phyloP scores from a whole-genome alignment of 2,888 invertebrate genomes.

The Noctua janthe region DNA sequence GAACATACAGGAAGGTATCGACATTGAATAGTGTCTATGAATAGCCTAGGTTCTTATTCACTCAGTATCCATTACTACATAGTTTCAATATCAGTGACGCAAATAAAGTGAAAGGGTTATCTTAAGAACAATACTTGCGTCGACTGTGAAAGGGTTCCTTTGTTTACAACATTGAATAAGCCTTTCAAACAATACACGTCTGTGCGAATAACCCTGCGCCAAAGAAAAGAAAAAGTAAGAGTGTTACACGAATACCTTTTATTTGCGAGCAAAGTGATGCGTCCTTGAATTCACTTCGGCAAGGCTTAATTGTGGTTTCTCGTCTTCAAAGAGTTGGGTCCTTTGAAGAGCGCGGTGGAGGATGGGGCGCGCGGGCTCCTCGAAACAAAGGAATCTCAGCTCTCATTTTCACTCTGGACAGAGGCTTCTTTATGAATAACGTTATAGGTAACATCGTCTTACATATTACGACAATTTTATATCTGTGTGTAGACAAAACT shows the following conservation, averaged over 20 bases:
- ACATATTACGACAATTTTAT: slow-evolving; percentile 32
- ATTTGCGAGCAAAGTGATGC: slow-evolving; percentile 82
- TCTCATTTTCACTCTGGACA: slow-evolving; percentile 79
- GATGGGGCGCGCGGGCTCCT: slow-evolving; percentile 70
- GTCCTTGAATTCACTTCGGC: slow-evolving; percentile 87
- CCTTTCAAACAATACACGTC: slow-evolving; percentile 77
- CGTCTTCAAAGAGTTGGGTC: slow-evolving; percentile 88
- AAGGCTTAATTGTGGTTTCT: slow-evolving; percentile 89
- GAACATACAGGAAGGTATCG: not conserved
- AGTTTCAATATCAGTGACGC: slow-evolving; percentile 33
- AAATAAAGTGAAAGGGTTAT: slow-evolving; percentile 67
- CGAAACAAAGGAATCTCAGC: slow-evolving; percentile 83
- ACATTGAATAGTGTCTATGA: not conserved
- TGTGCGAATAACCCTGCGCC: slow-evolving; percentile 77
- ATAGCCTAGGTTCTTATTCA: not conserved
- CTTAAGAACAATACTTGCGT: slow-evolving; percentile 63
- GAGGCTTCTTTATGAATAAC: slow-evolving; percentile 59
- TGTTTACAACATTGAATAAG: slow-evolving; percentile 74
- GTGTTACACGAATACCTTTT: slow-evolving; percentile 84
- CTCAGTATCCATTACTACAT: slow-evolving; percentile 14
- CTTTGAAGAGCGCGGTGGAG: slow-evolving; percentile 79
- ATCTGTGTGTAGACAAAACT: slow-evolving; percentile 33
- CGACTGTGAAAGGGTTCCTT: slow-evolving; percentile 76
- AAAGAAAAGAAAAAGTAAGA: slow-evolving; percentile 84
- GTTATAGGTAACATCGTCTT: slow-evolving; percentile 28